Evolutionary conservation across 2,888 invertebrate genomes (phyloP).

Genomic region (Portevinia maculata): DNA sequence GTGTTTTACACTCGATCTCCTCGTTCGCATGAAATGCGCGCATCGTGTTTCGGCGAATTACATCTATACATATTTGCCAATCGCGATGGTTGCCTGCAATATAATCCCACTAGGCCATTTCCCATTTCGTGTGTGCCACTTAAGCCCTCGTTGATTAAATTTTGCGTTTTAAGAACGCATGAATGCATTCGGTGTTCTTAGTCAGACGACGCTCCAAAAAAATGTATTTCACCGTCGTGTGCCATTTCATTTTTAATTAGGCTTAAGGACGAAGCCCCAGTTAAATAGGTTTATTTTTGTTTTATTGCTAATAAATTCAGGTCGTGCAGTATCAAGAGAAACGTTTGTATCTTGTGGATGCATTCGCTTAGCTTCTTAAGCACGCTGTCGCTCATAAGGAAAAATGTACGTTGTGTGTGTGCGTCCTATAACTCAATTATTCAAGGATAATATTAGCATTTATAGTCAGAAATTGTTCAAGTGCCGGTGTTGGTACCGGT

Average conservation of each 20-base stretch:
- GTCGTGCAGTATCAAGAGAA: not conserved
- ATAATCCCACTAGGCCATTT: not conserved
- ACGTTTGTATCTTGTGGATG: not conserved
- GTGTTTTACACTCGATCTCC: not conserved
- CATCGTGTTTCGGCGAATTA: not conserved
- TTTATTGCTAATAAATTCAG: not conserved
- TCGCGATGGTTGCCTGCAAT: not conserved
- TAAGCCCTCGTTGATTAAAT: constrained; percentile 47
- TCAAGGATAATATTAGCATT: constrained; percentile 32
- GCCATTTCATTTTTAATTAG: constrained; percentile 31
- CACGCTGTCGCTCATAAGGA: constrained; percentile 15
- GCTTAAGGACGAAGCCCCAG: constrained; percentile 35
- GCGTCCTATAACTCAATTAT: constrained; percentile 46
- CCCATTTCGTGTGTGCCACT: constrained; percentile 27
- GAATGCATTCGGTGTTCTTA: constrained; percentile 25
- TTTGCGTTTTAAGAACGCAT: constrained; percentile 42
- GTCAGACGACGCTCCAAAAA: no score
- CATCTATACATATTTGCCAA: no score
- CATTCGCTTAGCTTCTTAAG: constrained; percentile 38
- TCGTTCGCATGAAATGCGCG: not conserved
- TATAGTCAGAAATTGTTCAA: constrained; percentile 5
- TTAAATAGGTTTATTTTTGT: no score
- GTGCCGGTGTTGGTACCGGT: not conserved
- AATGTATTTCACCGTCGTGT: no score
- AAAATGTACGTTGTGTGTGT: not conserved